phyloP scores from a whole-genome alignment of 2,113 vertebrate species.

The Podarcis muralis region DNA sequence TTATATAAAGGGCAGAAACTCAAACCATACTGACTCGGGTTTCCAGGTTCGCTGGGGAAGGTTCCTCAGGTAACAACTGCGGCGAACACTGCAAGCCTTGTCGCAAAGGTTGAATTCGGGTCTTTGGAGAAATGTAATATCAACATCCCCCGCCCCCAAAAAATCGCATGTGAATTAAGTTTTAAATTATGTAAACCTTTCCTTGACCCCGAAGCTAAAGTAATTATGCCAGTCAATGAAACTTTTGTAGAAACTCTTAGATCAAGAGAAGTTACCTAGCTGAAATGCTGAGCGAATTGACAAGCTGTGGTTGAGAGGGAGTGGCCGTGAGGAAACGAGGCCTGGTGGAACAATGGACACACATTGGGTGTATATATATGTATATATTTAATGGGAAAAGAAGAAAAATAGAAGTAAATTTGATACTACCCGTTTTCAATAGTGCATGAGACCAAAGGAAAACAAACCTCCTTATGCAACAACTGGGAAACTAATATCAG shows the following conservation, averaged over 20 bases:
- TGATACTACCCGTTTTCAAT: not conserved
- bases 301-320: constrained; percentile 1
- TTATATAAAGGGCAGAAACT: constrained; percentile 62
- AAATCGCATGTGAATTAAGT: constrained; percentile 32
- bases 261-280: constrained; percentile 36
- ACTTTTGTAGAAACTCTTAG: constrained; percentile 45
- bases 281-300: not conserved
- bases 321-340: constrained; percentile 21
- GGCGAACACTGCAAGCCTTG: constrained; percentile 54
- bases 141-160: not conserved
- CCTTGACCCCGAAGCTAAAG: constrained; percentile 61
- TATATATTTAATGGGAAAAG: not conserved
- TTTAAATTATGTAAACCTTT: constrained; percentile 58
- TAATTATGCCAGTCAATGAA: constrained; percentile 57
- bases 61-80: constrained; percentile 60
- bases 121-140: constrained; percentile 35
- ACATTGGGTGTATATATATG: not conserved
- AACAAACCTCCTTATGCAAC: not conserved
- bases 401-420: constrained; percentile 1
- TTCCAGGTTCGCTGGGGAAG: constrained; percentile 41
- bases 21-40: constrained; percentile 70
- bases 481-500: not conserved
- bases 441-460: not conserved
- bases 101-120: constrained; percentile 60
- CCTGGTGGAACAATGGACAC: not conserved